phyloP scores from a whole-genome alignment of 30 jellyfish, hydroid and myxozoan species.

The Chrysaora quinquecirrha region DNA sequence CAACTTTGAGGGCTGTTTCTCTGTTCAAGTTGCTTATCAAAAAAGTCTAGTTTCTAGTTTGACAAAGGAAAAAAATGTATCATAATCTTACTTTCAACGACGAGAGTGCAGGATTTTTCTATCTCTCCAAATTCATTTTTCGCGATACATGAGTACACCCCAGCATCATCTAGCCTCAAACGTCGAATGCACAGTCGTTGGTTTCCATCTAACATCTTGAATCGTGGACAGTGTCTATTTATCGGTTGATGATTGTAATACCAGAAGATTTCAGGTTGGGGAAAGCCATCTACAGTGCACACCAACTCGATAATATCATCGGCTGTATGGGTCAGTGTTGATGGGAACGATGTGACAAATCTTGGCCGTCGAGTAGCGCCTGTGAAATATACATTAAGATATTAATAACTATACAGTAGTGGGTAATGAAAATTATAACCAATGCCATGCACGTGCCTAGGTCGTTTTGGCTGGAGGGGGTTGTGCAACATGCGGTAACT shows the following conservation, averaged over 20 bases:
- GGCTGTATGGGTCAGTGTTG: not conserved
- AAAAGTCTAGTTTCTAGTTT: too few relatives aligned
- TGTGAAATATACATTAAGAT: too few relatives aligned
- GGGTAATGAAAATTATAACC: too few relatives aligned
- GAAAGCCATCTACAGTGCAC: slow-evolving; percentile 34
- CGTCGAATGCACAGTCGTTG: slow-evolving; percentile 3
- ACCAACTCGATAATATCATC: not conserved
- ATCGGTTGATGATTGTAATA: slow-evolving; percentile 4
- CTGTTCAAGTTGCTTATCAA: too few relatives aligned
- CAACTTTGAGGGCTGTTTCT: too few relatives aligned
- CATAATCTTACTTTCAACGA: slow-evolving; percentile 26
- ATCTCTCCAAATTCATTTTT: slow-evolving; percentile 40
- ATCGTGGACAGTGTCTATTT: slow-evolving; percentile 7
- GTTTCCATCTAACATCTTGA: not conserved
- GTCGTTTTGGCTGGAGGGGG: too few relatives aligned
- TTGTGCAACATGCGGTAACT: too few relatives aligned
- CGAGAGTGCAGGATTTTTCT: slow-evolving; percentile 25
- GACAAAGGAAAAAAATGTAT: too few relatives aligned
- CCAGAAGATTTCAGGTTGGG: slow-evolving; percentile 34
- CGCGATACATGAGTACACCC: slow-evolving; percentile 32
- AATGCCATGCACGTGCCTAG: too few relatives aligned
- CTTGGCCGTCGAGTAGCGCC: not conserved
- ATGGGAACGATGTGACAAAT: not conserved
- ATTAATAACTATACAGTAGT: too few relatives aligned
- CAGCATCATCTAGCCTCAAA: slow-evolving; percentile 42